Percentiles rank a stretch among this genome's conserved stretches.
Conservation (phyloP, 2,113 vertebrate genomes). For the Cacatua alba region DNA sequence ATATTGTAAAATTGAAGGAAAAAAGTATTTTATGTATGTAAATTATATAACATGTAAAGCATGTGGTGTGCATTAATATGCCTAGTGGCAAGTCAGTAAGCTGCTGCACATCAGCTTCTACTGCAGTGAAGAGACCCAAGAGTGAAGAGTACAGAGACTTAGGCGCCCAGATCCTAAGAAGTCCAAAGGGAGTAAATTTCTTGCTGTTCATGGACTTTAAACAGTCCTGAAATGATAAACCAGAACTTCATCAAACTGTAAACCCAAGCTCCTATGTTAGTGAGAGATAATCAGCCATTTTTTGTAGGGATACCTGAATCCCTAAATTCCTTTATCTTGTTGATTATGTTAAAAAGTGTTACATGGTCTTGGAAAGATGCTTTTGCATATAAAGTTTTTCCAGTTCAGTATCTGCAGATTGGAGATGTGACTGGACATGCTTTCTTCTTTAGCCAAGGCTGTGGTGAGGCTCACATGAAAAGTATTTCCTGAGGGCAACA, state of each 20-base stretch:
- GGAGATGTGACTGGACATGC: neutral
- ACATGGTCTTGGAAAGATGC: fast-evolving
- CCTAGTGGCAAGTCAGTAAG: neutral
- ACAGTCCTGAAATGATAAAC: neutral
- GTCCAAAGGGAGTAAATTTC: neutral
- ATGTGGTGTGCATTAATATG: neutral
- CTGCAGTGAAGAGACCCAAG: neutral
- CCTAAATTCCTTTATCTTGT: neutral
- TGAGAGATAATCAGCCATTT: neutral
- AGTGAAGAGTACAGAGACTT: neutral
- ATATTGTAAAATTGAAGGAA: neutral
- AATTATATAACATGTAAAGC: neutral
- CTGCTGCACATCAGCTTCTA: neutral
- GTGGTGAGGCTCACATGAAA: neutral
- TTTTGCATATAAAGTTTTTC: neutral
- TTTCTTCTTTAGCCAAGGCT: neutral
- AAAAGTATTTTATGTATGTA: neutral
- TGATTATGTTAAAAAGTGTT: neutral
- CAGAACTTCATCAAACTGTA: neutral
- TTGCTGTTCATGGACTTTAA: neutral
- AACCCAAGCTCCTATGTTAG: neutral
- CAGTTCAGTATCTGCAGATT: neutral
- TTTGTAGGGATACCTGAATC: neutral
- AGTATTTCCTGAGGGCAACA: neutral
- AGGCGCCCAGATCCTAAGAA: neutral